These are phyloP conservation scores for Eupithecia tripunctaria DNA, from an alignment of 2,888 invertebrate species.

Conservation along the genomic window DNA sequence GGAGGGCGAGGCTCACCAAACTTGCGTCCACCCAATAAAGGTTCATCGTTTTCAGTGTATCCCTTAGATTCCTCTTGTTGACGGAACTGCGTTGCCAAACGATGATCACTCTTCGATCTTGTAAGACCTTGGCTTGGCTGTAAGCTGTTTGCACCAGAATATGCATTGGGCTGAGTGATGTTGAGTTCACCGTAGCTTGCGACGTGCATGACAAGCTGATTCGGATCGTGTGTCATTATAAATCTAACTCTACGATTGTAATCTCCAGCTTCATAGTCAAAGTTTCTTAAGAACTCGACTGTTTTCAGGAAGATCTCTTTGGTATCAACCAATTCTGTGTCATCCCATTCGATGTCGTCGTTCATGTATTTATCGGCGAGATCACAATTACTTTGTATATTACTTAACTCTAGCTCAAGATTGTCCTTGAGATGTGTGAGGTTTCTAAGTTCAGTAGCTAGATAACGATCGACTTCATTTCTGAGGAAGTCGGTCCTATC, in stretches of 20 bases:
- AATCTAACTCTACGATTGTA: conserved; percentile 94
- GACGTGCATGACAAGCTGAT: conserved; percentile 94
- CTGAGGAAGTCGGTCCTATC: conserved; percentile 94
- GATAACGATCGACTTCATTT: conserved; percentile 96
- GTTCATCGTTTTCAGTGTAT: conserved; percentile 87
- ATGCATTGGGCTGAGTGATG: conserved; percentile 87
- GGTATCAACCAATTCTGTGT: conserved; percentile 96
- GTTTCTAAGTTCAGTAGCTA: conserved; percentile 93
- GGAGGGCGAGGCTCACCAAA: conserved; percentile 89
- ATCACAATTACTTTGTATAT: conserved; percentile 98
- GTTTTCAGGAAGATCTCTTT: conserved; percentile 98
- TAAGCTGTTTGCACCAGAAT: conserved; percentile 78
- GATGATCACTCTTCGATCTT: conserved; percentile 96
- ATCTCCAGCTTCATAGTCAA: conserved; percentile 96
- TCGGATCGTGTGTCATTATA: conserved; percentile 95
- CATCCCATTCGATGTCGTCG: conserved; percentile 95
- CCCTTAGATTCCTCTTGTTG: conserved; percentile 91
- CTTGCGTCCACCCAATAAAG: conserved; percentile 89
- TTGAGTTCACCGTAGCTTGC: conserved; percentile 96
- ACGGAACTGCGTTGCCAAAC: conserved; percentile 94
- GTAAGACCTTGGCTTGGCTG: conserved; percentile 90
- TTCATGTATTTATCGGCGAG: conserved; percentile 97
- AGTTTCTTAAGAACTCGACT: conserved; percentile 96
- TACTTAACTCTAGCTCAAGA: conserved; percentile 96
- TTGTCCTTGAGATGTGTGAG: conserved; percentile 95